Evolutionary conservation across 2,113 vertebrate species (phyloP).

Genomic region (Rhinopithecus roxellana): DNA sequence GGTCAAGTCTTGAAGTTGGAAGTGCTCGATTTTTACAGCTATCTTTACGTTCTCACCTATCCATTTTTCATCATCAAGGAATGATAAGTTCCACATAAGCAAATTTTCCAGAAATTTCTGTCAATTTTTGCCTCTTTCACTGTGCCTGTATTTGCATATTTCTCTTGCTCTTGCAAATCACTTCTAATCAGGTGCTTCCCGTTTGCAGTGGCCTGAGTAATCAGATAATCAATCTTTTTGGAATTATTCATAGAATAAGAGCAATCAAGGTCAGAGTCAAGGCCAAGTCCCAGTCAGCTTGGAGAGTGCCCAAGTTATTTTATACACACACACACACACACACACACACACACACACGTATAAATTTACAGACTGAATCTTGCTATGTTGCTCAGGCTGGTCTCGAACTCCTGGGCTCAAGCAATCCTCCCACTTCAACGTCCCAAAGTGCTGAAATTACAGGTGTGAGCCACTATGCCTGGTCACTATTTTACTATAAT

Average conservation of each 20-base stretch:
- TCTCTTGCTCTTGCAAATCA: conserved; percentile 6
- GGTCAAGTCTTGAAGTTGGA: background rate
- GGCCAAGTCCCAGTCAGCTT: background rate
- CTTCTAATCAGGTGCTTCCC: conserved; percentile 26
- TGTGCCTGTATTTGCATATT: background rate
- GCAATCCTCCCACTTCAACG: background rate
- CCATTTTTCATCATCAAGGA: background rate
- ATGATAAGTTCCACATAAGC: background rate
- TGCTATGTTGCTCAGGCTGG: background rate
- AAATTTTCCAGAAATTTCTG: conserved; percentile 4
- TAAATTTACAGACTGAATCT: background rate
- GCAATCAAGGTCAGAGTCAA: background rate
- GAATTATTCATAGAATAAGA: conserved; percentile 40
- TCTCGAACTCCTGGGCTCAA: background rate
- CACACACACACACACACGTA: too few relatives aligned
- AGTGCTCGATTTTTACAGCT: background rate
- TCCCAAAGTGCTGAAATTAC: background rate
- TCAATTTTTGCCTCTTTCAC: background rate
- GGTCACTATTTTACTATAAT: background rate
- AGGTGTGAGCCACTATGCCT: background rate
- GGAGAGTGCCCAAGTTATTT: background rate
- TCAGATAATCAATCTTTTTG: conserved; percentile 21
- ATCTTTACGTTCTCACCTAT: background rate
- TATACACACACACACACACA: too few relatives aligned
- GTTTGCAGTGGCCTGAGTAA: background rate